Percentiles rank a stretch among this genome's conserved stretches.
phyloP scores from a whole-genome alignment of 2,888 invertebrate genomes.

The Aleiodes alternator region DNA sequence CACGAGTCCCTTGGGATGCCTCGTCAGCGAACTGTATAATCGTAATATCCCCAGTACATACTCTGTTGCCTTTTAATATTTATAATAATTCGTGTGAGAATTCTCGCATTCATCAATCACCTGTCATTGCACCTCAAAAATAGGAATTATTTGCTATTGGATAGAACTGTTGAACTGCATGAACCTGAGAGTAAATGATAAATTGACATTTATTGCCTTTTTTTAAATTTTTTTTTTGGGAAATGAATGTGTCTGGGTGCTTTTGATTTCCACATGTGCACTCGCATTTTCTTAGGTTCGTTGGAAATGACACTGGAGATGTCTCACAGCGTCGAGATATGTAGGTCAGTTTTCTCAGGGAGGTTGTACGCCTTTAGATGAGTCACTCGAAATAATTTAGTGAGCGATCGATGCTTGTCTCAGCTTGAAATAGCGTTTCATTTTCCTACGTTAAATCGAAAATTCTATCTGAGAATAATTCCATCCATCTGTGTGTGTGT shows the following conservation, averaged over 20 bases:
- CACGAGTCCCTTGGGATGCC: conserved; percentile 41
- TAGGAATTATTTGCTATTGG: too few relatives aligned
- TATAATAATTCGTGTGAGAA: neutral
- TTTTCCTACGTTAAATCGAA: conserved; percentile 23
- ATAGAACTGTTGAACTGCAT: too few relatives aligned
- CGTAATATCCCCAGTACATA: conserved; percentile 37
- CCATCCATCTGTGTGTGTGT: too few relatives aligned
- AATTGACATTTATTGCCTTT: neutral
- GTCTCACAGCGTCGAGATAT: conserved; percentile 37
- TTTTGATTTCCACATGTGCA: conserved; percentile 11
- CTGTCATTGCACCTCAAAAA: too few relatives aligned
- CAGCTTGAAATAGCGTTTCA: conserved; percentile 69
- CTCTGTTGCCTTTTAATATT: conserved; percentile 13
- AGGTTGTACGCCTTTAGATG: conserved; percentile 63
- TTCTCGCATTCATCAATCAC: neutral
- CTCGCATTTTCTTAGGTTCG: neutral
- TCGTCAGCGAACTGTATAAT: conserved; percentile 51
- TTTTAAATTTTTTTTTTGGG: neutral
- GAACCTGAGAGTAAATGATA: too few relatives aligned
- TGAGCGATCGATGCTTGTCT: conserved; percentile 71
- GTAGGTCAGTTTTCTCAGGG: conserved; percentile 47
- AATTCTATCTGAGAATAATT: conserved; percentile 20
- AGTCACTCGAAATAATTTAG: conserved; percentile 74
- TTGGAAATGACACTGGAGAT: conserved; percentile 22
- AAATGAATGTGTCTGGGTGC: too few relatives aligned